Conservation (phyloP, 2,113 vertebrate species). For the Petaurus breviceps region DNA sequence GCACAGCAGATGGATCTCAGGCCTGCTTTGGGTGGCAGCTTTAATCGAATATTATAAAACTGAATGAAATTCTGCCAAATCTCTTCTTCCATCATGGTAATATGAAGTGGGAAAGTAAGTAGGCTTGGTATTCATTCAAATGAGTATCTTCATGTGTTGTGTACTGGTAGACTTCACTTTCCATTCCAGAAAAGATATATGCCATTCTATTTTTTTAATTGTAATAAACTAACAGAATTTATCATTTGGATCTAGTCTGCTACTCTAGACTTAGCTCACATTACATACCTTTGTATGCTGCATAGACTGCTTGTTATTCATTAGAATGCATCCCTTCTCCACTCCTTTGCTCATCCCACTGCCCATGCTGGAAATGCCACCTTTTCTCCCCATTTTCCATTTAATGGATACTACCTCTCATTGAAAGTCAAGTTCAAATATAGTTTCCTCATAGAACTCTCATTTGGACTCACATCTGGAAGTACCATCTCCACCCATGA, state of each 20-base stretch:
- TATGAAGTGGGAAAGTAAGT: conserved; percentile 59
- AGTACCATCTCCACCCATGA: background rate
- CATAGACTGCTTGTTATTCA: background rate
- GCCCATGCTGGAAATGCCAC: background rate
- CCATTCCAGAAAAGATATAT: conserved; percentile 59
- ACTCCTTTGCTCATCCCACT: background rate
- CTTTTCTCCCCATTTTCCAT: background rate
- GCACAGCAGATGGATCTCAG: conserved; percentile 71
- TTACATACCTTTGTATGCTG: background rate
- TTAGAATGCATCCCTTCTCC: background rate
- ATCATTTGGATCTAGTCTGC: conserved; percentile 67
- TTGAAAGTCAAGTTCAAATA: background rate
- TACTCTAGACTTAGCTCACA: background rate
- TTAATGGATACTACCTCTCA: background rate
- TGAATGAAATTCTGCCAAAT: conserved; percentile 73
- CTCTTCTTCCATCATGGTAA: conserved; percentile 67
- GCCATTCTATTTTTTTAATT: conserved; percentile 70
- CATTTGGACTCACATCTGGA: background rate
- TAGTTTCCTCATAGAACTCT: background rate
- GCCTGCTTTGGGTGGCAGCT: conserved; percentile 75
- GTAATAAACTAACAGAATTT: conserved; percentile 71
- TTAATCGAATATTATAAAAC: conserved; percentile 69
- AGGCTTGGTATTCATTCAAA: conserved; percentile 63
- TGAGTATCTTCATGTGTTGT: conserved; percentile 42
- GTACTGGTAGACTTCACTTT: conserved; percentile 55